These are phyloP conservation scores for Galleria mellonella DNA, from an alignment of 1,140 invertebrate species.

Conservation along the genomic window DNA sequence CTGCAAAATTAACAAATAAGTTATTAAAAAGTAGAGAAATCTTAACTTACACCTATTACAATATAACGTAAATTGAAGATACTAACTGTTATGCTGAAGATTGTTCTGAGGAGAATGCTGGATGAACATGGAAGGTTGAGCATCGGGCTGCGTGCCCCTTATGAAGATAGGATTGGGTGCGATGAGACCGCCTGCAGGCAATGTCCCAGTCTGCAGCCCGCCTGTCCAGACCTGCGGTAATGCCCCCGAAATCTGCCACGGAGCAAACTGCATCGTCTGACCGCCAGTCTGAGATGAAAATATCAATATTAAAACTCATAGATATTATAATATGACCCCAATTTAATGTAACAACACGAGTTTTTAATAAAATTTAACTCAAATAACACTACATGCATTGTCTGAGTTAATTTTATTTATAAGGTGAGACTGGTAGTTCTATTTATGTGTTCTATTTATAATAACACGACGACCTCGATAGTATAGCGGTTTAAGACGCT, in stretches of 20 bases:
- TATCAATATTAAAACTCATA: background rate
- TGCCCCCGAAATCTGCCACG: slow-evolving; percentile 77
- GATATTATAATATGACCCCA: too few species aligned
- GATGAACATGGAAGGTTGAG: slow-evolving; percentile 84
- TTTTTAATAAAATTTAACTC: too few species aligned
- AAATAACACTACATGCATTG: too few species aligned
- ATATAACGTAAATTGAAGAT: slow-evolving; percentile 18
- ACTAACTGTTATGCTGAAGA: slow-evolving; percentile 52
- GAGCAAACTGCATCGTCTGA: slow-evolving; percentile 78
- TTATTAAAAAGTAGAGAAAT: too few species aligned
- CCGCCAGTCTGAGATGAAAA: slow-evolving; percentile 63
- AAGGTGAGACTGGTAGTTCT: too few species aligned
- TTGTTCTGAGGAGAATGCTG: slow-evolving; percentile 85
- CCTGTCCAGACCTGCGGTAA: slow-evolving; percentile 82
- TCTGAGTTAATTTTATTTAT: too few species aligned
- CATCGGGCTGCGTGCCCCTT: slow-evolving; percentile 83
- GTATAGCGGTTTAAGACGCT: too few species aligned
- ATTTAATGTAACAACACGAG: too few species aligned
- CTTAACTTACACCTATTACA: background rate
- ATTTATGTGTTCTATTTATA: too few species aligned
- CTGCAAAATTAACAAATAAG: too few species aligned
- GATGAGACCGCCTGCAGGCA: slow-evolving; percentile 64
- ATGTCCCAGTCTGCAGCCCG: slow-evolving; percentile 76
- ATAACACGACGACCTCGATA: too few species aligned
- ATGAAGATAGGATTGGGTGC: slow-evolving; percentile 90